phyloP scores from a whole-genome alignment of 1,140 invertebrate genomes.

The Chrysomallon squamiferum region DNA sequence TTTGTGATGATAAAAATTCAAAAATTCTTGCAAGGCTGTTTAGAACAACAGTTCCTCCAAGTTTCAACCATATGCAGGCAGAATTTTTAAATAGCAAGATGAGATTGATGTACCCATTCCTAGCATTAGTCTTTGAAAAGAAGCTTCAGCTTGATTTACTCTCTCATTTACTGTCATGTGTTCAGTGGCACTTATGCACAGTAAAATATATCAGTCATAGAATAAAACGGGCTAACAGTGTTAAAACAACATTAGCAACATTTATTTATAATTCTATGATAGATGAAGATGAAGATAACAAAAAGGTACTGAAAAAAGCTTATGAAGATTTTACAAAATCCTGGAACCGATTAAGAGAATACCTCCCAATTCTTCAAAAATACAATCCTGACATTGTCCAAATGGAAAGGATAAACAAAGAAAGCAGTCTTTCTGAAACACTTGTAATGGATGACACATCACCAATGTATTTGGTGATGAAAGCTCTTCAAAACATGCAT shows the following conservation, averaged over 20 bases:
- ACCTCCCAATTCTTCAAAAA: not conserved
- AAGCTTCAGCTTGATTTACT: not conserved
- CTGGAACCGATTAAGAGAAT: not conserved
- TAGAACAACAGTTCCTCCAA: not conserved
- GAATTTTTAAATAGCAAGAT: not conserved
- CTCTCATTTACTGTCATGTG: not conserved
- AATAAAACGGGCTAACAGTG: not conserved
- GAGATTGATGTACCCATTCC: not conserved
- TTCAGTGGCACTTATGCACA: not conserved
- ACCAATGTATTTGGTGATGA: not conserved
- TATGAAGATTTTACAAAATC: not conserved
- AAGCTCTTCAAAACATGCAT: not conserved
- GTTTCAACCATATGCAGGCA: not conserved
- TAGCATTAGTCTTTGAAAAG: slow-evolving; percentile 1
- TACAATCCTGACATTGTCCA: not conserved
- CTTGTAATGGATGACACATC: not conserved
- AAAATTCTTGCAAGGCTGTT: not conserved
- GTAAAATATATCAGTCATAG: not conserved
- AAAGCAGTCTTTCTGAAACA: not conserved
- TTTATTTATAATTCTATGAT: not conserved
- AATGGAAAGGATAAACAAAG: not conserved
- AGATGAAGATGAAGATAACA: not conserved
- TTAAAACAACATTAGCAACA: not conserved
- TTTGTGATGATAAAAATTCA: not conserved
- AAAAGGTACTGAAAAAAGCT: not conserved